A percentile compares a stretch with the other conserved stretches of the same genome.
Evolutionary conservation across 2,113 vertebrate species (phyloP).

Genomic region (Platanista minor): DNA sequence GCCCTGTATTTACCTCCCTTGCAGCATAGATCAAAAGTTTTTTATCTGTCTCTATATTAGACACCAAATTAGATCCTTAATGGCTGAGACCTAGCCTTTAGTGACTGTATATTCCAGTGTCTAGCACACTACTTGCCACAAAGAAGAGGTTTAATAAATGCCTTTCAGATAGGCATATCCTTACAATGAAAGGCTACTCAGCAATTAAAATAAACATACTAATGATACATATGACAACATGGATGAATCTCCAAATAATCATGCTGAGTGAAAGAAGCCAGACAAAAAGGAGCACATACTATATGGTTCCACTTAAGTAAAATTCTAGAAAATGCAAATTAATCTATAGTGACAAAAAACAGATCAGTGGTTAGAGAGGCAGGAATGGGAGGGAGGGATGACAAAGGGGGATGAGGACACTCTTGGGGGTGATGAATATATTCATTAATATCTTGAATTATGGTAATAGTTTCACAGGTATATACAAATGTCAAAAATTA

Average conservation of each 20-base stretch:
- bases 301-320: not conserved
- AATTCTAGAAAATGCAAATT: not conserved
- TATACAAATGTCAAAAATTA: not conserved
- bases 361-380: not conserved
- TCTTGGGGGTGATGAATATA: not conserved
- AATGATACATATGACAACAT: not conserved
- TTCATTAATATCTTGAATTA: slow-evolving; percentile 12
- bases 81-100: not conserved
- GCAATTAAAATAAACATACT: not conserved
- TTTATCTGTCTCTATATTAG: not conserved
- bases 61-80: not conserved
- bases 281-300: not conserved
- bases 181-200: not conserved
- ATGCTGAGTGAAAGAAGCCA: not conserved
- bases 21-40: not conserved
- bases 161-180: not conserved
- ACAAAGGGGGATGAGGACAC: not conserved
- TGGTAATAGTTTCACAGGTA: not conserved
- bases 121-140: not conserved
- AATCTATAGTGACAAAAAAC: not conserved
- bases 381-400: not conserved
- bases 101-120: not conserved
- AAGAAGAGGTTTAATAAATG: not conserved
- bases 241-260: not conserved
- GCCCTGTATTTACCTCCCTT: not conserved